phyloP scores from a whole-genome alignment of 2,113 vertebrate species.

The Upupa epops region DNA sequence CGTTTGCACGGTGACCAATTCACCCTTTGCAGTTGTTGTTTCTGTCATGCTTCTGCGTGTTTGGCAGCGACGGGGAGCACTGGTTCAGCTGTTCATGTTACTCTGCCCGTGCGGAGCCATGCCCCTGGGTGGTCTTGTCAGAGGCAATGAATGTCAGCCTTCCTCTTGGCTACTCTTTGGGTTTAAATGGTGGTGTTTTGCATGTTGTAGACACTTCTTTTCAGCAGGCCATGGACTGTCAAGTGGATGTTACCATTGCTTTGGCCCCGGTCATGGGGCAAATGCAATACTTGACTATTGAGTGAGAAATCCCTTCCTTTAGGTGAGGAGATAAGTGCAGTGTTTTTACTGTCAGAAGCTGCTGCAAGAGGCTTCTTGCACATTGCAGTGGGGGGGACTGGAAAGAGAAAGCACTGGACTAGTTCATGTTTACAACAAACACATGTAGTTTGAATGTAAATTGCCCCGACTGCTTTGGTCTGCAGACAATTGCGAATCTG shows the following conservation, averaged over 20 bases:
- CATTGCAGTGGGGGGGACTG: not conserved
- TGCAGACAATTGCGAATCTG: not conserved
- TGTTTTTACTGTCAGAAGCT: not conserved
- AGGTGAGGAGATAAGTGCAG: not conserved
- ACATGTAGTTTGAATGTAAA: not conserved
- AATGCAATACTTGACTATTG: not conserved
- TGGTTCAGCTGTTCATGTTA: slow-evolving; percentile 49
- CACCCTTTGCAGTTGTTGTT: not conserved
- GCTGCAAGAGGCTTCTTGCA: not conserved
- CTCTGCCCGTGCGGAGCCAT: slow-evolving; percentile 45
- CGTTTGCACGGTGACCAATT: not conserved
- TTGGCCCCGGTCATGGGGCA: not conserved
- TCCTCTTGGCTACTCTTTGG: slow-evolving; percentile 14
- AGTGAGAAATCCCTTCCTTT: not conserved
- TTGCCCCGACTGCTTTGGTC: not conserved
- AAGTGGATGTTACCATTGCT: slow-evolving; percentile 3
- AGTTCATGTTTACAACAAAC: not conserved
- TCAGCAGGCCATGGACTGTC: slow-evolving; percentile 1
- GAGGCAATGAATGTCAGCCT: slow-evolving; percentile 48
- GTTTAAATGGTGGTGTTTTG: slow-evolving; percentile 30
- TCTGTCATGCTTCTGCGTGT: not conserved
- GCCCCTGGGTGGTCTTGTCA: slow-evolving; percentile 69
- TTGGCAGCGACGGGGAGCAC: slow-evolving; percentile 25
- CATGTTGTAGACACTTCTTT: slow-evolving; percentile 7
- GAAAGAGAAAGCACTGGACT: not conserved